phyloP scores from a whole-genome alignment of 2,888 invertebrate species.

The Erpobdella octoculata region DNA sequence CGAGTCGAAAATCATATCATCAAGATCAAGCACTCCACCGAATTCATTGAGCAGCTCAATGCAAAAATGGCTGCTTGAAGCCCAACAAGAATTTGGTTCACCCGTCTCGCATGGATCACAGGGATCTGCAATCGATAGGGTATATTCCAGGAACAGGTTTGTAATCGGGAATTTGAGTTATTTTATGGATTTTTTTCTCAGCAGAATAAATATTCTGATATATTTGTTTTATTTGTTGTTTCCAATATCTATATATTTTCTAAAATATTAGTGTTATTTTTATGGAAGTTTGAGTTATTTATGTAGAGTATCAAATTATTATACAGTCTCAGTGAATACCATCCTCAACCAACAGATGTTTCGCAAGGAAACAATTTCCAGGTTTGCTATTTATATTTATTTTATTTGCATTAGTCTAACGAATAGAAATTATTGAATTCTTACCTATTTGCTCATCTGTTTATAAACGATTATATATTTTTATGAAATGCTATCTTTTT shows the following conservation, averaged over 20 bases:
- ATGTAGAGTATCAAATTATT: no score
- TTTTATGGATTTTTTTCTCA: no score
- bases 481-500: neutral
- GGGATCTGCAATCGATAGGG: neutral
- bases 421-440: neutral
- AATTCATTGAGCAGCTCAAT: slow-evolving; percentile 10
- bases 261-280: no score
- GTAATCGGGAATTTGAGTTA: neutral
- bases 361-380: neutral
- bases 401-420: neutral
- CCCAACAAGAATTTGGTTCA: neutral
- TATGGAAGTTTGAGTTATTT: no score
- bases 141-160: slow-evolving; percentile 4
- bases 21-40: neutral
- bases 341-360: neutral
- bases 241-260: no score
- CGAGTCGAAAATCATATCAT: neutral
- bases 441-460: neutral
- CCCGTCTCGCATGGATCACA: neutral
- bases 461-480: neutral
- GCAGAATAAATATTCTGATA: no score
- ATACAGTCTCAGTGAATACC: slow-evolving; percentile 6
- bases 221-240: no score
- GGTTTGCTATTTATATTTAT: neutral
- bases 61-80: slow-evolving; percentile 12